Conservation (phyloP, 2,113 vertebrate species). For the Tamias sibiricus region DNA sequence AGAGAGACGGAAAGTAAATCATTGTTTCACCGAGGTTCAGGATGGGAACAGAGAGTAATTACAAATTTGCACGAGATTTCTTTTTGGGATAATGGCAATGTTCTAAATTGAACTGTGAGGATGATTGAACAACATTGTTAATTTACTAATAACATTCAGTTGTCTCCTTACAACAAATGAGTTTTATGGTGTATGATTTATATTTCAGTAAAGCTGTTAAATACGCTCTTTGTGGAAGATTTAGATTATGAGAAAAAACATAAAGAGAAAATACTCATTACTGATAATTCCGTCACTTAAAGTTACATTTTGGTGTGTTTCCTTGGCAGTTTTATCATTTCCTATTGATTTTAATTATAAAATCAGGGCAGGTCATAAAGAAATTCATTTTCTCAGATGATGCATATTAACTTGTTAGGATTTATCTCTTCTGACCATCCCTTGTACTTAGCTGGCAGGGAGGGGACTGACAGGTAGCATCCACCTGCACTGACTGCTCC, state of each 20-base stretch:
- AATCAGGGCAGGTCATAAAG: not conserved
- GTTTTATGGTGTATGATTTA: not conserved
- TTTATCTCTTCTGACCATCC: not conserved
- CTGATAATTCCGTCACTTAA: not conserved
- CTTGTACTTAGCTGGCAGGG: not conserved
- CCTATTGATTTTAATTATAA: constrained; percentile 39
- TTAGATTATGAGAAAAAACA: not conserved
- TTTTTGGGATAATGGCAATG: not conserved
- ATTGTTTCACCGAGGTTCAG: not conserved
- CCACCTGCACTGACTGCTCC: not conserved
- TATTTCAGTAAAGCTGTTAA: constrained; percentile 17
- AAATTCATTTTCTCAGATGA: not conserved
- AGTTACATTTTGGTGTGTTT: not conserved
- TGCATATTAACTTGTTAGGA: not conserved
- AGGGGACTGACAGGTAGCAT: not conserved
- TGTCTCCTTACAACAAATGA: not conserved
- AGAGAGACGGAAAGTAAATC: not conserved
- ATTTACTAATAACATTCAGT: not conserved
- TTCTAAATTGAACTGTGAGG: not conserved
- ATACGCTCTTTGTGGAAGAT: not conserved
- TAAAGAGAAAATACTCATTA: not conserved
- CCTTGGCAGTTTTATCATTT: not conserved
- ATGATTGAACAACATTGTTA: not conserved
- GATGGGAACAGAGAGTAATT: not conserved
- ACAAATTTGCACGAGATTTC: not conserved